Evolutionary conservation across 2,113 vertebrate genomes (phyloP), one percentile per base, ranked within the genome.

Genomic region (Chlorocebus sabaeus): DNA sequence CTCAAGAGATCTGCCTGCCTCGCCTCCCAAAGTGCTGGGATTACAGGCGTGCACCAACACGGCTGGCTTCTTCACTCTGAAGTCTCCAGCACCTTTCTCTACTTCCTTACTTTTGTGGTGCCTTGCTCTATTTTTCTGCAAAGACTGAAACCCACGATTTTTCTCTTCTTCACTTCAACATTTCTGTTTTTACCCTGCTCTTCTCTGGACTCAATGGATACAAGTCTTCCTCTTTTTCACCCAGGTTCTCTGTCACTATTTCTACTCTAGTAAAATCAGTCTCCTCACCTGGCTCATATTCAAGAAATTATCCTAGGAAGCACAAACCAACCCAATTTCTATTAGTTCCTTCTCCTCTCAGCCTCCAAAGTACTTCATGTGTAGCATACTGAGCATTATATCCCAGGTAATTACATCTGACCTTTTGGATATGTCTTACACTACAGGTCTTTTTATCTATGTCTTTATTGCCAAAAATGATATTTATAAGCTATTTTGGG

Each of bases 401-500:
- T 27, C 40, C 25, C 40, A 84, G 22, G 18, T 89, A 84, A 78
- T 43, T 72, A 35, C 43, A 40, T 72, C 79, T 78, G 89, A 20
- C 16, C 32, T 45, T 93, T 43, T 32, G 27, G 13, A 16, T 75
- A 10, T 32, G 18, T 68, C 17, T 86, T 57, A 79, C 48, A 32
- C 61, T 80, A 43, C 5, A 35, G 48, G 9, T 57, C 61, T 95
- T 85, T 72, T 87, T 72, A n/a, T 70, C 27, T 67, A 5, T 82
- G 38, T 70, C 78, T 52, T 90, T 30, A 8, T 2, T 18, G 25
- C 55, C 10, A 0, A 61, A 73, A 89, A 35, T 89, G 25, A 9
- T 61, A 95, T 79, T 83, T 95, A 79, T 25, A 90, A 84, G 64
- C 12, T 75, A 90, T 82, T 87, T 90, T 68, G 68, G 43, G 48